Evolutionary conservation across 2,888 invertebrate genomes (phyloP).

Genomic region (Athalia circularis): DNA sequence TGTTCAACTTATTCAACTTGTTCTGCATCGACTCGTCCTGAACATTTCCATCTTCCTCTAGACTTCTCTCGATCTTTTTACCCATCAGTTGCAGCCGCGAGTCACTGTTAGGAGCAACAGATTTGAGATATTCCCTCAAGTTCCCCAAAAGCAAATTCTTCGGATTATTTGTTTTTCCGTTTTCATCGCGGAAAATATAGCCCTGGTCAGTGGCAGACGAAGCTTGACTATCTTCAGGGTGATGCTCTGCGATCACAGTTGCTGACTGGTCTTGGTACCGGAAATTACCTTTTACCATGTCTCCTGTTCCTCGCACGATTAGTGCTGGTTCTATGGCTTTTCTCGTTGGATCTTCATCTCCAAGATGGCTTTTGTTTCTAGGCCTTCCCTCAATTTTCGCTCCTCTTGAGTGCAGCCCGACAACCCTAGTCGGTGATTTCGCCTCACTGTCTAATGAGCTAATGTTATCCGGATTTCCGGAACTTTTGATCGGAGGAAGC

Average conservation of each 20-base stretch:
- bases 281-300: constrained; percentile 34
- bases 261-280: constrained; percentile 44
- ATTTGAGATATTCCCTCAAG: not conserved
- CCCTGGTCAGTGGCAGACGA: constrained; percentile 28
- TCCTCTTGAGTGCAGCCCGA: not conserved
- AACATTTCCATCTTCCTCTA: not conserved
- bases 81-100: constrained; percentile 3
- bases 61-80: not conserved
- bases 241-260: constrained; percentile 17
- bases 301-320: constrained; percentile 8
- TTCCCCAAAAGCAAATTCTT: not conserved
- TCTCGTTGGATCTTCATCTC: not conserved
- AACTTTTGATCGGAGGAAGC: too few relatives aligned
- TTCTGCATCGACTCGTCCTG: not conserved
- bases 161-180: constrained; percentile 7
- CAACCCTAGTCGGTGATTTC: too few relatives aligned
- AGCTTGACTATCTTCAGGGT: constrained; percentile 31
- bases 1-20: constrained; percentile 24
- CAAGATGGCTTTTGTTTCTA: too few relatives aligned
- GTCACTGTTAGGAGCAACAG: not conserved
- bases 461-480: too few relatives aligned
- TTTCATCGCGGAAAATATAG: constrained; percentile 2
- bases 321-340: not conserved
- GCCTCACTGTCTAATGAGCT: too few relatives aligned
- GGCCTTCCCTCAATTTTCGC: not conserved